Base-by-base conservation (phyloP, 2,888 invertebrate genomes). In the Rhamnusium bicolor region DNA sequence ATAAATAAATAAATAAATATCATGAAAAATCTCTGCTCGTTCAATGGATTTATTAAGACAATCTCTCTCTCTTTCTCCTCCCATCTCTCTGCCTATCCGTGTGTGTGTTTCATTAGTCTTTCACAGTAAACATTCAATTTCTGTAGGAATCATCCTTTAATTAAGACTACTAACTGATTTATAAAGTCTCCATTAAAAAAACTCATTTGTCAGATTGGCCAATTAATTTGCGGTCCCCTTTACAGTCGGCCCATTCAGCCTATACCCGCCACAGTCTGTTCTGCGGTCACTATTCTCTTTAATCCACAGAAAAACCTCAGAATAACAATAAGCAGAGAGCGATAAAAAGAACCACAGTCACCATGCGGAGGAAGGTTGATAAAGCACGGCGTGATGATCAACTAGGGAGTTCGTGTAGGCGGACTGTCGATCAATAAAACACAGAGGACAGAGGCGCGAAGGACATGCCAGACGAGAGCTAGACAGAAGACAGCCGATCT, bases 391-490 rank as follows among this genome's bases (percentile, higher is more conserved):
- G 49, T 67, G 73, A 74, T 69, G 71, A 72, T 71, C 74, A 67
- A 65, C 72, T 67, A 68, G 74, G 77, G 74, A 72, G 76, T 69
- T 51, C 29, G 73, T 66, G 77, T 77, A 75, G 75, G 77, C 73
- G 77, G 77, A 24, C 71, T 73, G 69, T 51, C 75, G 77, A 77
- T 77, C 77, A 77, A 77, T 77, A 77, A 73, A 75, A 73, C 66
- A 63, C 75, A 75, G 77, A 77, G 71, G 69, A 63, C 75, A 75
- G 77, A 77, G 71, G 69, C 71, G 73, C 70, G 51, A 69, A 72
- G 71, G 65, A 71, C 72, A 63, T 46, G 18, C 56, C 47, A 69
- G 65, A 66, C 72, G 61, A 65, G 66, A 60, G 66, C 53, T 54
- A 62, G 66, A 71, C 53, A 19, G 61, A 63, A 49, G 69, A 66